Conservation (phyloP, 2,888 invertebrate genomes). For the Adineta ricciae region DNA sequence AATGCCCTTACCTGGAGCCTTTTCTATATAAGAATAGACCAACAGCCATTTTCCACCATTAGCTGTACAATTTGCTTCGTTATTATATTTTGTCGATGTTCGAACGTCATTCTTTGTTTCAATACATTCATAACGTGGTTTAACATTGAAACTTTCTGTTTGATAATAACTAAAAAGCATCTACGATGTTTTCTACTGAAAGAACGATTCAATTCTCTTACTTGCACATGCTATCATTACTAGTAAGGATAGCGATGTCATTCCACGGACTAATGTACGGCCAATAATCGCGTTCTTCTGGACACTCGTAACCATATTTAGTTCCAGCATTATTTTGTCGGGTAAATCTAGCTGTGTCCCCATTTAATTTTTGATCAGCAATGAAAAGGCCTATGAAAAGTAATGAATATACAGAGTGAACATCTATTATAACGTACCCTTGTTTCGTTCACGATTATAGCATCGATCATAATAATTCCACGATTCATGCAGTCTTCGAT, state of each 20-base stretch:
- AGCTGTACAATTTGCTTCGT: slow-evolving; percentile 39
- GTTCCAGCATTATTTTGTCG: slow-evolving; percentile 47
- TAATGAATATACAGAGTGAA: slow-evolving; percentile 45
- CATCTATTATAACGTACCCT: slow-evolving; percentile 39
- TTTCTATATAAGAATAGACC: slow-evolving; percentile 47
- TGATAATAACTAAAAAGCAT: slow-evolving; percentile 35
- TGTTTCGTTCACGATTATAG: slow-evolving; percentile 43
- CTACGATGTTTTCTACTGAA: slow-evolving; percentile 36
- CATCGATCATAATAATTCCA: slow-evolving; percentile 48
- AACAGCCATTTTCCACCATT: slow-evolving; percentile 44
- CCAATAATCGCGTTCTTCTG: slow-evolving; percentile 49
- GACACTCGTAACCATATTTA: slow-evolving; percentile 48
- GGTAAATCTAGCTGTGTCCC: slow-evolving; percentile 44
- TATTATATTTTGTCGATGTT: slow-evolving; percentile 43
- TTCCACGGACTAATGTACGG: slow-evolving; percentile 49
- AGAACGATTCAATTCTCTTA: slow-evolving; percentile 35
- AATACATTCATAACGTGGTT: slow-evolving; percentile 43
- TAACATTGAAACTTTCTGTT: slow-evolving; percentile 43
- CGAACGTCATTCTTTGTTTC: slow-evolving; percentile 38
- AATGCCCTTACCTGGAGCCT: slow-evolving; percentile 39
- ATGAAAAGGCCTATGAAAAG: slow-evolving; percentile 45
- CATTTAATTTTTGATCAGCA: slow-evolving; percentile 45
- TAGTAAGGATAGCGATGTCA: slow-evolving; percentile 47
- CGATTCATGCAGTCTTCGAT: slow-evolving; percentile 43
- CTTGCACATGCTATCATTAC: slow-evolving; percentile 44